Percentiles rank a stretch among this genome's conserved stretches.
phyloP scores from a whole-genome alignment of 2,888 invertebrate genomes.

The Macrosoma leucophasiata region DNA sequence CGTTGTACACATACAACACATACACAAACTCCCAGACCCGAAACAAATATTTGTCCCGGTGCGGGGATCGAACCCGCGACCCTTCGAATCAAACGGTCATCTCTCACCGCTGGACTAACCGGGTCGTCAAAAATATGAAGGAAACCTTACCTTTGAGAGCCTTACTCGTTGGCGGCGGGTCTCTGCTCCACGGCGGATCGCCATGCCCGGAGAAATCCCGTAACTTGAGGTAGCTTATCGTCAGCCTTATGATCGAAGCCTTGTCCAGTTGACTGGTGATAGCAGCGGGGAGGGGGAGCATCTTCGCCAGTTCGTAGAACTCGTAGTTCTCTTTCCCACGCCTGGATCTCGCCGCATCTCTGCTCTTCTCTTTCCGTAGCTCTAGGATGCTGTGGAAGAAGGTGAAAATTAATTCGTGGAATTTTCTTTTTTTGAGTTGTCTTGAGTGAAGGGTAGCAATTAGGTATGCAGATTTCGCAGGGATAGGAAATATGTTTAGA shows the following conservation, averaged over 20 bases:
- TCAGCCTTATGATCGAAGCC: conserved; percentile 96
- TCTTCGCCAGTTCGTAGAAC: conserved; percentile 96
- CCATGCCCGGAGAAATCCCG: conserved; percentile 96
- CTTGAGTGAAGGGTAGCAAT: no score
- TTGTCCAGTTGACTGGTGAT: conserved; percentile 96
- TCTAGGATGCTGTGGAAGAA: conserved; percentile 89
- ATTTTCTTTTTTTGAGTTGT: no score
- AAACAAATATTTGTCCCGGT: no score
- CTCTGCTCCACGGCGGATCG: conserved; percentile 96
- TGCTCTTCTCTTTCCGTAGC: conserved; percentile 93
- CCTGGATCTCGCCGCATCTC: conserved; percentile 93
- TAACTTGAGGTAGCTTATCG: conserved; percentile 95
- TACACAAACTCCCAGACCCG: no score
- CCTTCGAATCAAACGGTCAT: no score
- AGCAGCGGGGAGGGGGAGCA: conserved; percentile 92
- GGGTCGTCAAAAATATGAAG: no score
- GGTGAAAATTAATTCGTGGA: conserved; percentile 35
- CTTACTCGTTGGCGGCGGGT: conserved; percentile 85
- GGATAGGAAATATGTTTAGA: no score
- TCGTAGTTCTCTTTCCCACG: conserved; percentile 97
- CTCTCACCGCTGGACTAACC: no score
- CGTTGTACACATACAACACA: no score
- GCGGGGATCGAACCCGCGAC: no score
- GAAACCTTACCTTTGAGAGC: conserved; percentile 83
- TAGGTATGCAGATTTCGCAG: no score